Evolutionary conservation across 1,140 invertebrate species (phyloP).

Genomic region (Dryas iulia): DNA sequence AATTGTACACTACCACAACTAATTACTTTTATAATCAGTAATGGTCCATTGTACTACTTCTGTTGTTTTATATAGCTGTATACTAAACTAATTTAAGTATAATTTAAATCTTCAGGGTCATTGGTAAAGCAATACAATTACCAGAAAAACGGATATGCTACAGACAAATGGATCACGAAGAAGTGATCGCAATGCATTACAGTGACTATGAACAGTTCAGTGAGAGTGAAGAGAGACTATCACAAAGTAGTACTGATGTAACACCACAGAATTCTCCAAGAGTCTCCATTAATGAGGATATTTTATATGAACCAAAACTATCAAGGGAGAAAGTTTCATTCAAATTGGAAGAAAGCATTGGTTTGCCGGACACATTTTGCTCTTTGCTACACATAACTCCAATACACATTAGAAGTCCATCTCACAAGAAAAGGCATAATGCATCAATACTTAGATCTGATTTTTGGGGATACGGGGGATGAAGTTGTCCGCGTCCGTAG

Average conservation of each 20-base stretch:
- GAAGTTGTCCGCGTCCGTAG: too few relatives aligned
- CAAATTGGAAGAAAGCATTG: constrained; percentile 43
- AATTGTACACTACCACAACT: too few relatives aligned
- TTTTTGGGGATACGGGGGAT: constrained; percentile 71
- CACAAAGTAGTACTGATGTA: constrained; percentile 66
- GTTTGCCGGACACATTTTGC: constrained; percentile 58
- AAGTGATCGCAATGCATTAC: constrained; percentile 75
- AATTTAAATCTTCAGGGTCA: constrained; percentile 47
- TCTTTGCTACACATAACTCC: constrained; percentile 69
- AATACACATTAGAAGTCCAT: constrained; percentile 62
- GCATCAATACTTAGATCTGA: constrained; percentile 67
- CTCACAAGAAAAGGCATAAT: constrained; percentile 54
- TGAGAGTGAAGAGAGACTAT: constrained; percentile 66
- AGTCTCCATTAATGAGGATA: constrained; percentile 41
- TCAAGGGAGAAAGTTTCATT: constrained; percentile 55
- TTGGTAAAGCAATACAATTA: constrained; percentile 63
- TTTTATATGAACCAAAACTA: constrained; percentile 46
- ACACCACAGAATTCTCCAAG: constrained; percentile 70
- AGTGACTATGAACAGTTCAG: constrained; percentile 71
- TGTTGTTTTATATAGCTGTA: too few relatives aligned
- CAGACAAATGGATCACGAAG: constrained; percentile 66
- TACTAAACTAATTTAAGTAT: not conserved
- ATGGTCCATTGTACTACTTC: too few relatives aligned
- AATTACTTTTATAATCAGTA: too few relatives aligned
- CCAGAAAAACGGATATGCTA: constrained; percentile 56